Percentiles rank a stretch among this genome's conserved stretches.
Conservation (phyloP, 2,113 vertebrate species). For the Cairina moschata region DNA sequence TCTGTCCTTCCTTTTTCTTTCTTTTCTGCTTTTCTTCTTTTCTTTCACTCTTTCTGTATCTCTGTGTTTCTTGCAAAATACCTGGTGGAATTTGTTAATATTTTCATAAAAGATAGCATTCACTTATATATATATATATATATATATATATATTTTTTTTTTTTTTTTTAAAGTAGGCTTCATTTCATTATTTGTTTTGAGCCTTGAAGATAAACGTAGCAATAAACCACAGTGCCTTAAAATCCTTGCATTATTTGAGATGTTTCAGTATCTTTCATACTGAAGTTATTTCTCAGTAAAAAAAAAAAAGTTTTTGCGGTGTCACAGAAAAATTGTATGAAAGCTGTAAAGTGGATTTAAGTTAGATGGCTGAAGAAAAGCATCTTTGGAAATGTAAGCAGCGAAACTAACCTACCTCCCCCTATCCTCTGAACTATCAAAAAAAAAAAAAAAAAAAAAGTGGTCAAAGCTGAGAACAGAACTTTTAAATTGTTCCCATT, state of each 20-base stretch:
- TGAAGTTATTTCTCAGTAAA: background rate
- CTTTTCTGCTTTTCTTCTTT: background rate
- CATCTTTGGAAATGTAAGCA: background rate
- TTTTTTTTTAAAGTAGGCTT: background rate
- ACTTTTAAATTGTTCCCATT: background rate
- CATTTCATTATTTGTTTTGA: constrained; percentile 24
- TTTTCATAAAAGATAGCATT: background rate
- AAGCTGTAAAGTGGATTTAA: background rate
- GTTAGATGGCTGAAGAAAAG: background rate
- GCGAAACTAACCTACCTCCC: background rate
- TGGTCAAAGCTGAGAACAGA: background rate
- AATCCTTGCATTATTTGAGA: constrained; percentile 8
- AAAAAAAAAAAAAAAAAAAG: background rate
- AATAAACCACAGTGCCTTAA: constrained; percentile 6
- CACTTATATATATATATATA: background rate
- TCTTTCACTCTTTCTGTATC: background rate
- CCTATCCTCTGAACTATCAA: background rate
- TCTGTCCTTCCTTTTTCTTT: no score
- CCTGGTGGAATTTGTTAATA: background rate
- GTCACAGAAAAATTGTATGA: background rate
- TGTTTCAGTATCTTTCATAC: constrained; percentile 2
- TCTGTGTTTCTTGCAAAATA: background rate
- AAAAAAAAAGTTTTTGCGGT: background rate
- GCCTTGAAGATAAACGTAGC: constrained; percentile 8
- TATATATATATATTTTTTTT: background rate